Percentiles rank a stretch among this genome's conserved stretches.
These are phyloP conservation scores for Batillaria attramentaria DNA, from an alignment of 1,140 invertebrate species.

Conservation along the genomic window DNA sequence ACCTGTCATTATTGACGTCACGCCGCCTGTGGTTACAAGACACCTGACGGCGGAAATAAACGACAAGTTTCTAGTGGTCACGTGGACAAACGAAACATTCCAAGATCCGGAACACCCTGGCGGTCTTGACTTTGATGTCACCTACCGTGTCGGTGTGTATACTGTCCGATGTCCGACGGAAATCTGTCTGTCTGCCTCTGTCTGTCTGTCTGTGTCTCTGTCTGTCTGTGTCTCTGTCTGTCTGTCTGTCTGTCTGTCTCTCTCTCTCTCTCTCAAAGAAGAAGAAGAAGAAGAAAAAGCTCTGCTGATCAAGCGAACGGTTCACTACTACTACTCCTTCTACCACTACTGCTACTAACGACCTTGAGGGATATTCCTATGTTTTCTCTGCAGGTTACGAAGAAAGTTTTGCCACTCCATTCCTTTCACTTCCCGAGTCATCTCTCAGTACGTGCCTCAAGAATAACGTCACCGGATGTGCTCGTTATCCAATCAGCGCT, in stretches of 20 bases:
- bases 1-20: slow-evolving; percentile 52
- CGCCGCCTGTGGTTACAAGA: slow-evolving; percentile 37
- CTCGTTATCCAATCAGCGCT: slow-evolving; percentile 28
- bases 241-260: too few relatives aligned
- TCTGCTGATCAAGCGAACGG: too few relatives aligned
- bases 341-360: too few relatives aligned
- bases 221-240: too few relatives aligned
- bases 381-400: not conserved
- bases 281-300: too few relatives aligned
- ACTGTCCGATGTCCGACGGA: not conserved
- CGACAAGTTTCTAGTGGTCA: slow-evolving; percentile 24
- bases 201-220: too few relatives aligned
- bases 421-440: not conserved
- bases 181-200: not conserved
- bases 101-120: slow-evolving; percentile 41
- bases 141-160: slow-evolving; percentile 44
- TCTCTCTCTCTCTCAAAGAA: not conserved
- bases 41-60: slow-evolving; percentile 18
- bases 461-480: not conserved
- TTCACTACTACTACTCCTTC: too few relatives aligned
- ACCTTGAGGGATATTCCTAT: not conserved
- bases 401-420: slow-evolving; percentile 6
- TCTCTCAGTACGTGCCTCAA: not conserved
- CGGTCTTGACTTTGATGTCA: slow-evolving; percentile 23
- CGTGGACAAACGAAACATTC: slow-evolving; percentile 42